Base-by-base conservation (phyloP, 2,888 invertebrate species). In the Eilema sororculum region DNA sequence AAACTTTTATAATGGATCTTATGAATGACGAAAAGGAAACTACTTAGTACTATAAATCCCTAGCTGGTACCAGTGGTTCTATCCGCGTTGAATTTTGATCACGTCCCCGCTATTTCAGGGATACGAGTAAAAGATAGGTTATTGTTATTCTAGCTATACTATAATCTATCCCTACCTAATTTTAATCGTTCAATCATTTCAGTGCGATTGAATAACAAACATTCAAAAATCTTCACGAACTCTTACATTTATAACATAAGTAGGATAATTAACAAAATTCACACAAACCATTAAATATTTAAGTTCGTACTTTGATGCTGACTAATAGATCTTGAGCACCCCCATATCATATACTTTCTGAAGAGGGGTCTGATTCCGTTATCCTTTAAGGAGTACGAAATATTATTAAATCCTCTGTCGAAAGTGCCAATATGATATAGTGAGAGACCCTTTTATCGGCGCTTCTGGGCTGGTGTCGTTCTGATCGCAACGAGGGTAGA, bases 381-480 rank as follows among this genome's bases (percentile, higher is more conserved):
- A 91, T 90, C 90, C 90, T 87, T 86, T 87, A 87, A 90, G 89
- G 86, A 87, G 88, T 89, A 89, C 87, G 90, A 92, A 91, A 92
- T 91, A 91, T 91, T 81, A 77, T 80, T 77, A 86, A 89, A 89
- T 90, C 86, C 89, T 87, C 85, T 85, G 86, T 89, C 89, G 87
- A 89, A 91, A 93, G 91, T 93, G 93, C 90, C 94, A 91, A 93
- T 94, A 93, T 94, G 94, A 94, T 94, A 91, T 92, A 94, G 90
- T 90, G 84, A 88, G 84, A 88, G 87, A 84, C 87, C 87, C 91
- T 91, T 92, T 93, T 93, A 93, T 93, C 90, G 89, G 73, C 80
- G 82, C 79, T 81, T 74, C 74, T 77, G 65, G 82, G 86, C 77
- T 81, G 84, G 84, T 86, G 86, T 87, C 84, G 87, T 84, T 89